A percentile compares a stretch with the other conserved stretches of the same genome.
Evolutionary conservation across 2,888 invertebrate species (phyloP).

Genomic region (Dorcus parallelipipedus): DNA sequence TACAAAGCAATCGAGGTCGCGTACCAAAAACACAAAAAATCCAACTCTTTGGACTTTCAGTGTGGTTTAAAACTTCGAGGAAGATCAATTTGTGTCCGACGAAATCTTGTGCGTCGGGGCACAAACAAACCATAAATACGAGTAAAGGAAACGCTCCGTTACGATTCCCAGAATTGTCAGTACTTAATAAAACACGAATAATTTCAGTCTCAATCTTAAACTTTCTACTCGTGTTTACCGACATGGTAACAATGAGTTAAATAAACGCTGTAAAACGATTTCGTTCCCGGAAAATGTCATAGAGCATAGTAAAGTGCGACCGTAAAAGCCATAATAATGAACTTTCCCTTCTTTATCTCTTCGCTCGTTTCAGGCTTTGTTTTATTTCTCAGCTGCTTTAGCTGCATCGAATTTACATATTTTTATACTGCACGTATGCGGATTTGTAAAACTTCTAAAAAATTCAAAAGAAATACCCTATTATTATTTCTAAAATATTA

Average conservation of each 20-base stretch:
- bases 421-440: neutral
- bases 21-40: too few species aligned
- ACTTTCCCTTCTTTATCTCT: conserved; percentile 28
- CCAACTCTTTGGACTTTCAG: too few species aligned
- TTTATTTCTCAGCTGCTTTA: too few species aligned
- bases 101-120: too few species aligned
- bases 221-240: conserved; percentile 7
- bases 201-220: neutral
- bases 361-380: conserved; percentile 12
- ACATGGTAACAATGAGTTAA: conserved; percentile 13
- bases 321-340: conserved; percentile 25
- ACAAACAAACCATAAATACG: too few species aligned
- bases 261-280: conserved; percentile 11
- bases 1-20: too few species aligned
- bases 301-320: conserved; percentile 22
- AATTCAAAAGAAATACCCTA: neutral
- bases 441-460: neutral
- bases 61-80: too few species aligned
- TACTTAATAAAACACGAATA: neutral
- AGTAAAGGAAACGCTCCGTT: too few species aligned
- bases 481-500: neutral
- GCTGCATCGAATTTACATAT: neutral
- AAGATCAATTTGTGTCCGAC: too few species aligned
- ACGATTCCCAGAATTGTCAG: neutral
- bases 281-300: conserved; percentile 9